phyloP scores from a whole-genome alignment of 37 sponge, comb jelly and placozoan genomes.

The Halisarca cf. caerulea region DNA sequence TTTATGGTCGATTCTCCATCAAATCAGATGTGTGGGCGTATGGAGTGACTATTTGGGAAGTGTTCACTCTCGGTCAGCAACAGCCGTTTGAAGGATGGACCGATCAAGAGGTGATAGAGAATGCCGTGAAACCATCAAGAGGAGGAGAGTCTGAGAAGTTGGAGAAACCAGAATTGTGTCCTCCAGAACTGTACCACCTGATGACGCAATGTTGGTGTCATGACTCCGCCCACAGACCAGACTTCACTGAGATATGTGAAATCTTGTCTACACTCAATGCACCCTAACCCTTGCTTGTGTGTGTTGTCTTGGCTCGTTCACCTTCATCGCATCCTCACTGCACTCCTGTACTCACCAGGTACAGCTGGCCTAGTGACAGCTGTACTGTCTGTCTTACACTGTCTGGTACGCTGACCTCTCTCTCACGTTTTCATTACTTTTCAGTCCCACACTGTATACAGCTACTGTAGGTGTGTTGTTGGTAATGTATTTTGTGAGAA shows the following conservation, averaged over 20 bases:
- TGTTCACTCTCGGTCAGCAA: constrained; percentile 58
- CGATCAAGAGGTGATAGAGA: constrained; percentile 81
- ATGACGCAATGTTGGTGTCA: constrained; percentile 75
- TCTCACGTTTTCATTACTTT: no score
- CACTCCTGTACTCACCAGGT: no score
- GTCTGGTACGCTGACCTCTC: no score
- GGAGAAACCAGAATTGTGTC: constrained; percentile 50
- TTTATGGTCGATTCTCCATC: constrained; percentile 86
- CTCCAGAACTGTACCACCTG: constrained; percentile 47
- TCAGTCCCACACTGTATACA: no score
- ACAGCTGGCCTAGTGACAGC: no score
- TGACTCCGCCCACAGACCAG: constrained; percentile 41
- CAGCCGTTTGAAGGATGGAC: constrained; percentile 70
- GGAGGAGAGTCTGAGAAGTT: constrained; percentile 19
- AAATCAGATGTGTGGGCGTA: constrained; percentile 87
- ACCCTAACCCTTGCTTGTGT: no score
- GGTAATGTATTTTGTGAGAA: no score
- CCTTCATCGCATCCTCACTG: no score
- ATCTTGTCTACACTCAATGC: background rate
- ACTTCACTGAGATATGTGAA: constrained; percentile 18
- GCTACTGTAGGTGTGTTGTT: no score
- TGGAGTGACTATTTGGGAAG: constrained; percentile 87
- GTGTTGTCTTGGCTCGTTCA: no score
- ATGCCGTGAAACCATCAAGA: constrained; percentile 51
- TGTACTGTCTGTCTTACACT: no score